Base-by-base conservation (phyloP, 2,888 invertebrate genomes). In the Crossocerus cetratus region DNA sequence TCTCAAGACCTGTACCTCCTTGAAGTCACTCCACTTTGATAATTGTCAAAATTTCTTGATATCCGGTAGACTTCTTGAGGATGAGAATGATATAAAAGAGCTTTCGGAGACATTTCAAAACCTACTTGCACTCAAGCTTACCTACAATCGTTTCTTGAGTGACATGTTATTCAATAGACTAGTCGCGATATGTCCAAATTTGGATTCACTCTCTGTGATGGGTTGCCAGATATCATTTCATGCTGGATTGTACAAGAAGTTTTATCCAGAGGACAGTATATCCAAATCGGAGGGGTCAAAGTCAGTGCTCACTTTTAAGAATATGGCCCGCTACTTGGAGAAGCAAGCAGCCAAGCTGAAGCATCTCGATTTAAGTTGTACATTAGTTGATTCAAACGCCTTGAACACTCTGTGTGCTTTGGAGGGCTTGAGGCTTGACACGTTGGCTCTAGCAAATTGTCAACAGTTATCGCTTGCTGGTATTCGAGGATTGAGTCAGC, bases 201-300 rank as follows among this genome's bases (percentile, higher is more conserved):
- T 96, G 18, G 91, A 93, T 72, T 91, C 92, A 16, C 88, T 96
- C 0, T 93, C 94, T 84, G 90, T 96, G 73, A 93, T 94, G 32
- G 93, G 93, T 8, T 94, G 94, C 80, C 94, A 94, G 69, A 92
- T 96, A 61, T 94, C 94, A 42, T 96, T 95, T 86, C 95, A 95
- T 86, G 91, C 92, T 72, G 94, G 94, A 4, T 91, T 94, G 45
- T 93, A 94, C 54, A 93, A 93, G 75, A 93, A 93, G 71, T 95
- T 94, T 88, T 95, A 95, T 89, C 93, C 94, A 0, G 58, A 66
- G 3, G 73, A 78, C 20, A 74, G 77, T 43, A 75, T 71, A 2
- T 58, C 74, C 1, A 60, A 72, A 2, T 77, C 74, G 2, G 83
- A 86, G 8, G 88, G 91, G 56, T 95, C 94, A 57, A 94, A 94